A percentile compares a stretch with the other conserved stretches of the same genome.
Conservation (phyloP, 1,140 invertebrate species). For the Bombus turneri region DNA sequence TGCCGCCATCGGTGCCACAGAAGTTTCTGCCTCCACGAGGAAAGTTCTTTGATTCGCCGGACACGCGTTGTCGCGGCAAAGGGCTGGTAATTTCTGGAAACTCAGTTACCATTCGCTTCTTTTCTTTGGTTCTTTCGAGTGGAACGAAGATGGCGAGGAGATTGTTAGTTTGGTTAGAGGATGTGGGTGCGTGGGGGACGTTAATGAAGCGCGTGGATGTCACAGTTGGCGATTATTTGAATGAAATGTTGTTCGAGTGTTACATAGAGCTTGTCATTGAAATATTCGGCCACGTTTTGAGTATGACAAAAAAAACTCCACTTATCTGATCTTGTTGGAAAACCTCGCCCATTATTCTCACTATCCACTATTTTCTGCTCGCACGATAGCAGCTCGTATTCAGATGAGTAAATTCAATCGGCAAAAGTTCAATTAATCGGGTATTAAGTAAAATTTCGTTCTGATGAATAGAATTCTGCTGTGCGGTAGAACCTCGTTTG, state of each 20-base stretch:
- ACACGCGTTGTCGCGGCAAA: constrained; percentile 12
- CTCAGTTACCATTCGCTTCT: background rate
- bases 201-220: background rate
- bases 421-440: too few species aligned
- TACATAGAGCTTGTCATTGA: background rate
- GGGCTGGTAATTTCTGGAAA: constrained; percentile 20
- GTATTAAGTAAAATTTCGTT: too few species aligned
- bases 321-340: too few species aligned
- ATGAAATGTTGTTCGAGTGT: background rate
- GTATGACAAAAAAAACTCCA: too few species aligned
- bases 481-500: too few species aligned
- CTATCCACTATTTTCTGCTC: too few species aligned
- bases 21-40: constrained; percentile 8
- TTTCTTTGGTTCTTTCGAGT: background rate
- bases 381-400: too few species aligned
- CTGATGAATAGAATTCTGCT: too few species aligned
- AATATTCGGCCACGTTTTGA: too few species aligned
- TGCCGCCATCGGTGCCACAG: background rate
- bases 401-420: too few species aligned
- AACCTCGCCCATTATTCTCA: too few species aligned
- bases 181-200: background rate
- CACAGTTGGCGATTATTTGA: background rate
- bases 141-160: too few species aligned
- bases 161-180: background rate
- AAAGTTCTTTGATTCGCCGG: constrained; percentile 18